Percentiles rank a stretch among this genome's conserved stretches.
These are phyloP conservation scores for Rhinichthys klamathensis DNA, from an alignment of 2,113 vertebrate genomes.

Conservation along the genomic window DNA sequence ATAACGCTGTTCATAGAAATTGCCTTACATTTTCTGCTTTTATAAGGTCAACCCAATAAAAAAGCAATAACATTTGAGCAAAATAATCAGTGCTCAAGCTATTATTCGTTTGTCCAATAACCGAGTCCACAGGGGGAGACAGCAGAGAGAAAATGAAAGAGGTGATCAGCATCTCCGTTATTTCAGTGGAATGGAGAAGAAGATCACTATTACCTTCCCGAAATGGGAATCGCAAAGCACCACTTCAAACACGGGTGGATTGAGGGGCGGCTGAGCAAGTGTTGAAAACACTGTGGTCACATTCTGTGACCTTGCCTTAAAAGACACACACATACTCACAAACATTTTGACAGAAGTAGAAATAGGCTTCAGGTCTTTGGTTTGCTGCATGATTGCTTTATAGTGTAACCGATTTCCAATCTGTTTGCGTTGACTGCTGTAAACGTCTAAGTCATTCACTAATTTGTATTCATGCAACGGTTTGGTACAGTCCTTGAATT, in stretches of 20 bases:
- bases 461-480: not conserved
- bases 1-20: slow-evolving; percentile 34
- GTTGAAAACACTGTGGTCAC: slow-evolving; percentile 21
- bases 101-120: not conserved
- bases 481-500: not conserved
- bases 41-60: slow-evolving; percentile 33
- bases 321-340: slow-evolving; percentile 14
- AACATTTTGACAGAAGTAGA: slow-evolving; percentile 20
- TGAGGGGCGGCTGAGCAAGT: not conserved
- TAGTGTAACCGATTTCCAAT: not conserved
- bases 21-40: slow-evolving; percentile 31
- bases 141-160: slow-evolving; percentile 28
- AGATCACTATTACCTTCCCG: slow-evolving; percentile 20
- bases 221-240: slow-evolving; percentile 33
- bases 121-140: not conserved
- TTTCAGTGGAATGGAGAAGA: slow-evolving; percentile 17
- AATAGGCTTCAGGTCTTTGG: not conserved
- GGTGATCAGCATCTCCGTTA: slow-evolving; percentile 4
- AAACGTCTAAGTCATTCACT: not conserved
- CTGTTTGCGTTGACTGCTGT: not conserved
- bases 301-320: slow-evolving; percentile 21
- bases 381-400: not conserved
- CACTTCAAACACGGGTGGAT: slow-evolving; percentile 1
- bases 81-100: slow-evolving; percentile 29
- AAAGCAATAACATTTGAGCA: slow-evolving; percentile 40